Percentiles rank a stretch among this genome's conserved stretches.
Conservation (phyloP, 2,113 vertebrate species). For the Hippoglossus stenolepis region DNA sequence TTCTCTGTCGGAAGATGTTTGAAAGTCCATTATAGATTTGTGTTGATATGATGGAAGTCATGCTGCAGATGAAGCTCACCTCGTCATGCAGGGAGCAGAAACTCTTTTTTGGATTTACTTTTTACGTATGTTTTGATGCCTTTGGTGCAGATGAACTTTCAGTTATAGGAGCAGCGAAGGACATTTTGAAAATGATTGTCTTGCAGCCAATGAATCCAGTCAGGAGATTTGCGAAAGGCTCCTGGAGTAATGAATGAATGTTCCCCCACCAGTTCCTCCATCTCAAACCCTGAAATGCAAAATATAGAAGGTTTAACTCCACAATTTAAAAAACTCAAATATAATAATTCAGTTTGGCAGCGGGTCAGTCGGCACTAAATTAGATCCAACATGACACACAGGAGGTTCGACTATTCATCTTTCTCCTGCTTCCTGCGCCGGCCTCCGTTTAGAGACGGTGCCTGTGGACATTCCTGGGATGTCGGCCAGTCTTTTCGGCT, state of each 20-base stretch:
- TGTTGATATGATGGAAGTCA: constrained; percentile 31
- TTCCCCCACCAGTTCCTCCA: constrained; percentile 9
- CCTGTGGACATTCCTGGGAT: constrained; percentile 61
- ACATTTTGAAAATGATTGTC: constrained; percentile 62
- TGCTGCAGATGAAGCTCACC: constrained; percentile 50
- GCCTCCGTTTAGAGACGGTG: constrained; percentile 42
- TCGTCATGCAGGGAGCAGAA: constrained; percentile 54
- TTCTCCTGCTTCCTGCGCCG: constrained; percentile 29
- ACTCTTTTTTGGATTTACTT: neutral
- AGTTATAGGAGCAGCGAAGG: constrained; percentile 16
- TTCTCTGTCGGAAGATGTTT: neutral
- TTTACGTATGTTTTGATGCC: neutral
- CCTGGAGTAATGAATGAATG: neutral
- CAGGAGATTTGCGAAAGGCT: constrained; percentile 19
- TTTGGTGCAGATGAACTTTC: constrained; percentile 30
- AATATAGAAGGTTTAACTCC: constrained; percentile 32
- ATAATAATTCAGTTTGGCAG: constrained; percentile 2
- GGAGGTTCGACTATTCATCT: constrained; percentile 42
- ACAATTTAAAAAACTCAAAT: neutral
- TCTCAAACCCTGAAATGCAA: constrained; percentile 55
- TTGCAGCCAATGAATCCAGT: constrained; percentile 33
- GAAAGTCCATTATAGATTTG: neutral
- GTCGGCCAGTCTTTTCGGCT: constrained; percentile 43
- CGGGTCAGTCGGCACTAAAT: constrained; percentile 19
- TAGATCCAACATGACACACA: constrained; percentile 33